phyloP scores from a whole-genome alignment of 2,888 invertebrate species.

The Caenorhabditis sp. region DNA sequence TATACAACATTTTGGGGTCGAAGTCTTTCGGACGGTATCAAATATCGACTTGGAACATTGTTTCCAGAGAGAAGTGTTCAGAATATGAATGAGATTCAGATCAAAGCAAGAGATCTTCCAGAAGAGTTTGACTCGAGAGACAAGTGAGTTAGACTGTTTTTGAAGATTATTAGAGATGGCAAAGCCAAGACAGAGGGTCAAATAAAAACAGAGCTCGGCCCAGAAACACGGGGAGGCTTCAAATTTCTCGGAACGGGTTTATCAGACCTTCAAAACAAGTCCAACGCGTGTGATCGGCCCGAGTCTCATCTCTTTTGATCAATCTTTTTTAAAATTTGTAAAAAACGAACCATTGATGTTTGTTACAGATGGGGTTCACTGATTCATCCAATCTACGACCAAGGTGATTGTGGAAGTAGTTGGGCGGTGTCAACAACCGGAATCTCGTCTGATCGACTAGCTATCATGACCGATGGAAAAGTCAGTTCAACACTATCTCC shows the following conservation, averaged over 20 bases:
- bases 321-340: too few relatives aligned
- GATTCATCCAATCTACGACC: constrained; percentile 78
- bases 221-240: too few relatives aligned
- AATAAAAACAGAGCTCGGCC: too few relatives aligned
- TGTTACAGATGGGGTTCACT: constrained; percentile 78
- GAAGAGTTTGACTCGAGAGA: constrained; percentile 80
- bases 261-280: too few relatives aligned
- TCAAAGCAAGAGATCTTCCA: constrained; percentile 75
- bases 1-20: constrained; percentile 85
- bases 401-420: constrained; percentile 81
- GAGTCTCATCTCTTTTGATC: not conserved
- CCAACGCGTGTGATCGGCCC: too few relatives aligned
- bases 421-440: constrained; percentile 88
- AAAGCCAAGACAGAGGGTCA: too few relatives aligned
- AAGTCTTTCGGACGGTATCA: constrained; percentile 83
- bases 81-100: constrained; percentile 74
- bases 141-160: constrained; percentile 71
- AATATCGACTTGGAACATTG: constrained; percentile 80
- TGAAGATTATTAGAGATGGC: not conserved
- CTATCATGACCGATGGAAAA: constrained; percentile 84
- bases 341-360: not conserved
- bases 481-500: constrained; percentile 81
- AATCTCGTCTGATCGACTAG: constrained; percentile 73
- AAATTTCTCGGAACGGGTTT: too few relatives aligned
- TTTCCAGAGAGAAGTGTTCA: constrained; percentile 75